These are phyloP conservation scores for Ernsta delagoae DNA, from an alignment of 2,888 invertebrate genomes.

Conservation along the genomic window DNA sequence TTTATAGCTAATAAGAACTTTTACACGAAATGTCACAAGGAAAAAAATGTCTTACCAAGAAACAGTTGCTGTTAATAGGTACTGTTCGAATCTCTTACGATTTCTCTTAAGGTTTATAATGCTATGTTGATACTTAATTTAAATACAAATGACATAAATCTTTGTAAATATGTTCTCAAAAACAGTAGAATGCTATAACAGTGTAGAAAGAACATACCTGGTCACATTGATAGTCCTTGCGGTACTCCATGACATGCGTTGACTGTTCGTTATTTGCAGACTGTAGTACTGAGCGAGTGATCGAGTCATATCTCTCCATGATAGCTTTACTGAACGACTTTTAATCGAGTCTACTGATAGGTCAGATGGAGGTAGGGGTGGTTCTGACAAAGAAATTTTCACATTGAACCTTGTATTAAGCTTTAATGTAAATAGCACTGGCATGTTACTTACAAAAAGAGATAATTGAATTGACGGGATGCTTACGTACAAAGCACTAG, in stretches of 20 bases:
- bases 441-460: too few species aligned
- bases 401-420: too few species aligned
- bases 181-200: not conserved
- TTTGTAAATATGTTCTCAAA: not conserved
- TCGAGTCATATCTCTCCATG: conserved; percentile 73
- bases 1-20: too few species aligned
- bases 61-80: too few species aligned
- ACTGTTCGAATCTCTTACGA: too few species aligned
- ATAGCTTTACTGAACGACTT: conserved; percentile 73
- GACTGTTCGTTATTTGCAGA: conserved; percentile 69
- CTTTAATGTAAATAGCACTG: too few species aligned
- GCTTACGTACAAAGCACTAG: too few species aligned
- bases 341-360: conserved; percentile 74
- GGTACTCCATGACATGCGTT: conserved; percentile 70
- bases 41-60: too few species aligned
- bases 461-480: too few species aligned
- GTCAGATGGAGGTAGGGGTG: conserved; percentile 75
- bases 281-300: conserved; percentile 76
- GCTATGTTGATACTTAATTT: too few species aligned
- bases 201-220: conserved; percentile 55
- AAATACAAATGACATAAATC: not conserved
- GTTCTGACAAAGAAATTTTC: conserved; percentile 55
- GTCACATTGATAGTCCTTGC: conserved; percentile 73
- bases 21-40: too few species aligned
- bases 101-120: not conserved